Base-by-base conservation (phyloP, 2,888 invertebrate genomes). In the Allolobophora icterica region DNA sequence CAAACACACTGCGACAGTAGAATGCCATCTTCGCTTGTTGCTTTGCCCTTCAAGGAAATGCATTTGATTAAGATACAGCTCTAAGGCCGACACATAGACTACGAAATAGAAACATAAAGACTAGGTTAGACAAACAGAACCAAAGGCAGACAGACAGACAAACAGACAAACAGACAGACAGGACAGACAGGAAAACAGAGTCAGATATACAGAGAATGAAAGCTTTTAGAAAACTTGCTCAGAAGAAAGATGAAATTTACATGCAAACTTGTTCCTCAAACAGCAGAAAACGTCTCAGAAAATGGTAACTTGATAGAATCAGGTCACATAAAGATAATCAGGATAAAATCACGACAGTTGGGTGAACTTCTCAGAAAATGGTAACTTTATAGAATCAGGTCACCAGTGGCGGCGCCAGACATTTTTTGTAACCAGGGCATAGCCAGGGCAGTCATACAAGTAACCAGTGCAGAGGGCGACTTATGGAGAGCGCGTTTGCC, bases 21-120 rank as follows among this genome's bases (percentile, higher is more conserved):
- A 98, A 97, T 89, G 99, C 99, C 94, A 99, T 99, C 96, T 99
- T 99, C 90, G 98, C 98, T 96, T 98, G 99, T 95, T 99, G 98
- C 93, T 97, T 96, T 30, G 98, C 97, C 96, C 98, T 99, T 96
- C 35, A 92, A 92, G 45, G 58, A 45, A 90, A 89, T 8, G 38
- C 35, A 89, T 84, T 24, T 42, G 1, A 38, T 35, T 35, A 15
- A 90, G 34, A 83, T 0, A 84, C 34, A 15, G 38, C n/a, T 2
- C 13, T 15, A 71, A 71, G 45, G 15, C 45, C 5, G 45, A 45
- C 45, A 71, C 11, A 71, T 11, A 71, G n/a, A n/a, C 71, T n/a
- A n/a, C 2, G 30, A 71, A 71, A 71, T 13, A 71, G 71, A 71
- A 71, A 71, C 8, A 71, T 6, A 30, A 6, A 71, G 71, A 71